These are phyloP conservation scores for Phania funesta DNA, from an alignment of 2,888 invertebrate species.

Conservation along the genomic window DNA sequence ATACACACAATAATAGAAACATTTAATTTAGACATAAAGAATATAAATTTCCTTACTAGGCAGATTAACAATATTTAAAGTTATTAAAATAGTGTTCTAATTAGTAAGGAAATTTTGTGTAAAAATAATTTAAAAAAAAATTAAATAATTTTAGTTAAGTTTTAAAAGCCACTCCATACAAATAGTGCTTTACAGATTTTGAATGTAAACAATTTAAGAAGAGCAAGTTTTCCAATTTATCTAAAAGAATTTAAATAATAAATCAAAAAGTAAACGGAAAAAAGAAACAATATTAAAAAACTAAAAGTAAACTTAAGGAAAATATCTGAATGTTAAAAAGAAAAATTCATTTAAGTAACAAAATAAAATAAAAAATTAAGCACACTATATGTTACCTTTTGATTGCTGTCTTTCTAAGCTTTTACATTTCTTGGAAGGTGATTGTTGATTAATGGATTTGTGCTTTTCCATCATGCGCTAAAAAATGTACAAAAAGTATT, in stretches of 20 bases:
- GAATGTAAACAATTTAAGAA: too few relatives aligned
- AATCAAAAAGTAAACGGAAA: too few relatives aligned
- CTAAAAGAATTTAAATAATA: neutral
- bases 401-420: constrained; percentile 71
- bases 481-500: constrained; percentile 23
- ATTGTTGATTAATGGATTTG: constrained; percentile 61
- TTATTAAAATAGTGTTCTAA: neutral
- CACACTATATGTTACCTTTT: constrained; percentile 71
- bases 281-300: neutral
- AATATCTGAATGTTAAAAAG: constrained; percentile 3
- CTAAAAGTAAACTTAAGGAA: constrained; percentile 31
- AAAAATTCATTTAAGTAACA: neutral
- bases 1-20: constrained; percentile 51
- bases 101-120: neutral
- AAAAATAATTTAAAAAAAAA: constrained; percentile 35
- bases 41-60: neutral
- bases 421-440: constrained; percentile 68
- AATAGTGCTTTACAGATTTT: constrained; percentile 44
- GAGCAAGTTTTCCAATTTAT: too few relatives aligned
- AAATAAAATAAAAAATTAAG: constrained; percentile 7
- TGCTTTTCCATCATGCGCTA: constrained; percentile 69
- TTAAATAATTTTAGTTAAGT: neutral
- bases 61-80: neutral
- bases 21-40: constrained; percentile 3
- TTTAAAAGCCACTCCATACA: constrained; percentile 30